Conservation (phyloP, 2,888 invertebrate species). For the Timema cristinae region DNA sequence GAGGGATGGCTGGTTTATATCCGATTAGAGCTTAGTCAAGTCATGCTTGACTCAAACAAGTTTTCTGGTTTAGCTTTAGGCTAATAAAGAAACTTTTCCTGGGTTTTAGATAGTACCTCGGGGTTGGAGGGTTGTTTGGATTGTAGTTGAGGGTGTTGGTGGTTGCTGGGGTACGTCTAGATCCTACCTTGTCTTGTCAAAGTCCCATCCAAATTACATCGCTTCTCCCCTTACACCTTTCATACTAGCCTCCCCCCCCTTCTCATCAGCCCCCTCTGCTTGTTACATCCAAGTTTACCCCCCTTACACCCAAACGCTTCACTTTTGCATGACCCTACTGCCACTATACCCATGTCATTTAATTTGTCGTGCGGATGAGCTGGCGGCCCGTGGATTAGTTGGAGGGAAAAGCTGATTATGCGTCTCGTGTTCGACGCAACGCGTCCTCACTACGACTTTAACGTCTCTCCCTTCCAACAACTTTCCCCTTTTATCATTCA, state of each 20-base stretch:
- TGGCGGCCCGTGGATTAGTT: neutral
- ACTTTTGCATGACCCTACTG: neutral
- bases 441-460: neutral
- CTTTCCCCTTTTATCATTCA: neutral
- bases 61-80: slow-evolving; percentile 13
- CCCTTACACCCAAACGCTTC: neutral
- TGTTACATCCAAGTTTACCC: too few species aligned
- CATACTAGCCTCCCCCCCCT: too few species aligned
- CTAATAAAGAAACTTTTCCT: slow-evolving; percentile 19
- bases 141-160: neutral
- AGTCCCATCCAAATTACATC: slow-evolving; percentile 12
- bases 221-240: slow-evolving; percentile 4
- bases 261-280: too few species aligned
- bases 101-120: neutral
- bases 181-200: slow-evolving; percentile 10
- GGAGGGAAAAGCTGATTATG: slow-evolving; percentile 12
- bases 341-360: slow-evolving; percentile 9
- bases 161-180: neutral
- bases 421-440: slow-evolving; percentile 8
- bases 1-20: too few species aligned
- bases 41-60: neutral
- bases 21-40: too few species aligned
- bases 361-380: slow-evolving; percentile 9
- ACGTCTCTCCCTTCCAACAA: neutral
- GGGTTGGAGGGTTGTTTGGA: neutral